These are phyloP conservation scores for Melopsittacus undulatus DNA, from an alignment of 2,797 vertebrate species.

Conservation along the genomic window DNA sequence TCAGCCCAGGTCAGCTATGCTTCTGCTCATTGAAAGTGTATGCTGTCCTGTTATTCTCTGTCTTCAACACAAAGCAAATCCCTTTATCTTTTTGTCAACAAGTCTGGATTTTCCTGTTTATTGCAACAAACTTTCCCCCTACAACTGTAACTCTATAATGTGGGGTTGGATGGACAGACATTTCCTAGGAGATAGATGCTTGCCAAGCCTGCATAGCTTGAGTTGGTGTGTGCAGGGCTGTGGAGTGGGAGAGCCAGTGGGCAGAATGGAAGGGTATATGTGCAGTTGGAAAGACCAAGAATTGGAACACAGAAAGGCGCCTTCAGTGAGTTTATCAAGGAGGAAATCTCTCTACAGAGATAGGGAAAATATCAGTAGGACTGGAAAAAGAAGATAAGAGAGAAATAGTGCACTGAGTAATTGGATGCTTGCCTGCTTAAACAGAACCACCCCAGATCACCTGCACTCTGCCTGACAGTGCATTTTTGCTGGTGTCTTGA, in stretches of 20 bases:
- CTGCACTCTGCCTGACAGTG: not conserved
- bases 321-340: not conserved
- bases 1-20: constrained; percentile 85
- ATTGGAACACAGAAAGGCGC: not conserved
- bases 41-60: not conserved
- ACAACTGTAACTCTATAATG: not conserved
- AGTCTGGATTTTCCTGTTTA: not conserved
- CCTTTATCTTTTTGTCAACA: not conserved
- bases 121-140: not conserved
- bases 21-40: not conserved
- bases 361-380: not conserved
- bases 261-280: not conserved
- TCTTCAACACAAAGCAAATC: not conserved
- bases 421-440: constrained; percentile 7
- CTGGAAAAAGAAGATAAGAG: constrained; percentile 8
- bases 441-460: not conserved
- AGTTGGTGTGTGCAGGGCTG: not conserved
- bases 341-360: not conserved
- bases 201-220: not conserved
- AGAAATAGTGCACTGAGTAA: constrained; percentile 1
- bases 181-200: not conserved
- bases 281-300: not conserved
- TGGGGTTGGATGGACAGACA: not conserved
- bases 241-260: not conserved
- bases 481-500: not conserved